Evolutionary conservation across 2,113 vertebrate genomes (phyloP).

Genomic region (Podarcis raffonei): DNA sequence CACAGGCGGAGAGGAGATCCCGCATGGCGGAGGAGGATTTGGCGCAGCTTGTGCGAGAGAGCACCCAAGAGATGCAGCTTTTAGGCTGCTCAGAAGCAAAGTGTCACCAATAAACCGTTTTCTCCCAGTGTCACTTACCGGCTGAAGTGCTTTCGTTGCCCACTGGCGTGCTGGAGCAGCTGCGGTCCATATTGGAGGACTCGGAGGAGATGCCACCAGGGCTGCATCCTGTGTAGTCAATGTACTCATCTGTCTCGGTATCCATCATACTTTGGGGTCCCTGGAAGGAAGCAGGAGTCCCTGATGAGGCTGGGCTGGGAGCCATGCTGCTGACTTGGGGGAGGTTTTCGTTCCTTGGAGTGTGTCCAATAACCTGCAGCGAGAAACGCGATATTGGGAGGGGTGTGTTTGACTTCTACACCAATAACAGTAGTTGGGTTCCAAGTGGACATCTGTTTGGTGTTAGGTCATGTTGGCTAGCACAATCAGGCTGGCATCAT

Average conservation of each 20-base stretch:
- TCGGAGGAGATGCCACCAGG: conserved; percentile 92
- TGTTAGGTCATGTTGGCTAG: conserved; percentile 11
- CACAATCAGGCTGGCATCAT: neutral
- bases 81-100: conserved; percentile 20
- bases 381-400: conserved; percentile 29
- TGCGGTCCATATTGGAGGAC: conserved; percentile 96
- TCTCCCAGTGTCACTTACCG: conserved; percentile 76
- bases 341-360: conserved; percentile 76
- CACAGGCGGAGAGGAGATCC: conserved; percentile 4
- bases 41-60: neutral
- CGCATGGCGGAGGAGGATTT: conserved; percentile 20
- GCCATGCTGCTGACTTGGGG: conserved; percentile 73
- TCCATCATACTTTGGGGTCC: conserved; percentile 78
- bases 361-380: conserved; percentile 74
- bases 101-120: neutral
- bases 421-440: conserved; percentile 29
- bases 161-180: conserved; percentile 96
- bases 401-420: neutral
- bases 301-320: conserved; percentile 74
- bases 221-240: conserved; percentile 93
- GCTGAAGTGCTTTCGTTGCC: conserved; percentile 92
- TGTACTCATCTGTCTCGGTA: conserved; percentile 91
- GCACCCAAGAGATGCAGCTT: neutral
- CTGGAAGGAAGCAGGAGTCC: conserved; percentile 78
- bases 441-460: conserved; percentile 55